phyloP scores from a whole-genome alignment of 2,113 vertebrate species.

The Promerops cafer region DNA sequence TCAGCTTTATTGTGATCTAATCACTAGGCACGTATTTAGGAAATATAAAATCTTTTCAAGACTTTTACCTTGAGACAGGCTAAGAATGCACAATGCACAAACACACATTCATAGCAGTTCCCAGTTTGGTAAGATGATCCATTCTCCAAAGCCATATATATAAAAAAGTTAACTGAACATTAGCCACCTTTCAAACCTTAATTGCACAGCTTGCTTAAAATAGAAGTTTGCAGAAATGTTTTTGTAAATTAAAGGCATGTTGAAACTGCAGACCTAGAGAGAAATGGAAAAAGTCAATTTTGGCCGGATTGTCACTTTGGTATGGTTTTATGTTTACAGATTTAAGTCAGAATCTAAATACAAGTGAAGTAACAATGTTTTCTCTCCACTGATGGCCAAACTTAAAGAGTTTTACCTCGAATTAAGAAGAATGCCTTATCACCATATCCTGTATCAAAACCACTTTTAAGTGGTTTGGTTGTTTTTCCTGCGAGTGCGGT shows the following conservation, averaged over 20 bases:
- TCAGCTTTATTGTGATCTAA: constrained; percentile 20
- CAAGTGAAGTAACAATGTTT: neutral
- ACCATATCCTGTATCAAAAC: neutral
- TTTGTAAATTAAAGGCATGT: neutral
- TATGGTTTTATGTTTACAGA: neutral
- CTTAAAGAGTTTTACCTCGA: neutral
- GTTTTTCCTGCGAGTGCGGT: neutral
- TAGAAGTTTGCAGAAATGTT: neutral
- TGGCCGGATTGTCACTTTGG: neutral
- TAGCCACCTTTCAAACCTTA: neutral
- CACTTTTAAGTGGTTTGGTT: neutral
- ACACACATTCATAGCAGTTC: neutral
- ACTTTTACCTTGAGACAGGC: constrained; percentile 2
- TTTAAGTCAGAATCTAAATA: neutral
- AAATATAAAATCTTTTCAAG: constrained; percentile 14
- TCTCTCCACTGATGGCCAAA: neutral
- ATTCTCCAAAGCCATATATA: neutral
- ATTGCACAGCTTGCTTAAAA: neutral
- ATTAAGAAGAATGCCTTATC: neutral
- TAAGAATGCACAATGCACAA: neutral
- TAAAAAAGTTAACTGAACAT: neutral
- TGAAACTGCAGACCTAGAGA: neutral
- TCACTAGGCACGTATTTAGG: neutral
- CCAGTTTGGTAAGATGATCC: neutral
- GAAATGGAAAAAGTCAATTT: neutral